Conservation (phyloP, 2,797 vertebrate genomes). For the Selene dorsalis region DNA sequence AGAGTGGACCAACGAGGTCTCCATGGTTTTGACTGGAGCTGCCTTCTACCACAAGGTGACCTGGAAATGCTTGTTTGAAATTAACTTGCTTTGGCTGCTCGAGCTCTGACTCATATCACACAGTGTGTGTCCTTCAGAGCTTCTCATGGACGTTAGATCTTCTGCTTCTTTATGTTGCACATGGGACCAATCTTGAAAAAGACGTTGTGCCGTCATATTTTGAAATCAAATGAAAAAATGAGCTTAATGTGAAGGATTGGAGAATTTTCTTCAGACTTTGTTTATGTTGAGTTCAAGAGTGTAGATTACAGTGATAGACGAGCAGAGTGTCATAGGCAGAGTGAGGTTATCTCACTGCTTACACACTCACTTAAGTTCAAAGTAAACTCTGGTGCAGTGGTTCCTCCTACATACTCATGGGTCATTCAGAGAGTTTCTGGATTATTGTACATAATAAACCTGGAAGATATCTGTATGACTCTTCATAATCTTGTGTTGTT, state of each 20-base stretch:
- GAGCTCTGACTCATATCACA: background rate
- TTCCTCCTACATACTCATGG: conserved; percentile 31
- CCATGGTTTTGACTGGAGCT: conserved; percentile 98
- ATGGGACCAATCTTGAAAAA: background rate
- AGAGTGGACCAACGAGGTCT: conserved; percentile 99
- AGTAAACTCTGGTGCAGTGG: conserved; percentile 13
- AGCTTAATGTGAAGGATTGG: background rate
- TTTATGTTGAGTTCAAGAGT: conserved; percentile 14
- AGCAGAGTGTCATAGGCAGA: conserved; percentile 36
- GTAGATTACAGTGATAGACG: conserved; percentile 41
- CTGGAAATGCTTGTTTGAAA: conserved; percentile 15
- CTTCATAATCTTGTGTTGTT: conserved; percentile 1
- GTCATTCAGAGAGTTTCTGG: conserved; percentile 15
- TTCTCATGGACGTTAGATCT: background rate
- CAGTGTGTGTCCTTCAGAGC: background rate
- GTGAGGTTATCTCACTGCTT: conserved; percentile 57
- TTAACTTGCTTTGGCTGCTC: background rate
- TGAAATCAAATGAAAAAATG: background rate
- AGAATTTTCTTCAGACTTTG: background rate
- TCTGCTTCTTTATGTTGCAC: conserved; percentile 1
- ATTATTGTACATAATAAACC: conserved; percentile 14
- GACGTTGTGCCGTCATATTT: background rate
- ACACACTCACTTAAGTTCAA: conserved; percentile 38
- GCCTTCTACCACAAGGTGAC: conserved; percentile 99
- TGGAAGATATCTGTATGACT: conserved; percentile 3